Evolutionary conservation across 2,888 invertebrate species (phyloP), one percentile per base, ranked within the genome.

Genomic region (Tanytarsus gracilentus): DNA sequence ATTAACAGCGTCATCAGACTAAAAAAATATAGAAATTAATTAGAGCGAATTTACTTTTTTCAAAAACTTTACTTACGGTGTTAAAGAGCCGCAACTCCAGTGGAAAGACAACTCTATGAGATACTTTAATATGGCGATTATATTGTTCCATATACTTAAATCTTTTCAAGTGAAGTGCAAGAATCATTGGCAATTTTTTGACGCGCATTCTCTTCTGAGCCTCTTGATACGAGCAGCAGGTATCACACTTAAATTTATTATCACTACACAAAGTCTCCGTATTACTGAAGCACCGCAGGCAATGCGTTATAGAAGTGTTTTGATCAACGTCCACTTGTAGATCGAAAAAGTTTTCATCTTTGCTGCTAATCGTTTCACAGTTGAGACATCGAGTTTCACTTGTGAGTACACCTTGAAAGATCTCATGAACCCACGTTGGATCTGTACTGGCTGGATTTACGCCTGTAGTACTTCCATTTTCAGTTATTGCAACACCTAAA

Each of bases 171-270:
- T 99, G 99, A 65, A 99, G 77, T 9, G 99, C 99, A 67, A 99
- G 78, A 67, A 99, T 96, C 78, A 95, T 90, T 8, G 99, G 99
- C 68, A 98, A 77, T 72, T 97, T 98, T 77, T 99, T 99, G 9
- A 99, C 94, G 63, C 98, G 79, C 96, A 99, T 99, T 63, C 98
- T 84, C 76, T 91, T 94, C 79, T 97, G 96, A 48, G 98, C 98
- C 77, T 99, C 98, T 75, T 99, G 98, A 76, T 98, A 98, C 76
- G 95, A 96, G 77, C 94, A 94, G 74, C 99, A 99, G 70, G 95
- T 91, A 78, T 99, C 98, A 76, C 99, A 99, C 77, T 98, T 97
- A 74, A 99, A 99, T 77, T 99, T 99, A 79, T 99, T 98, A 76
- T 99, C 99, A 69, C 90, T 93, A 77, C 97, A 96, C 48, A 99